Percentiles rank a stretch among this genome's conserved stretches.
Evolutionary conservation across 2,113 vertebrate species (phyloP).

Genomic region (Cariama cristata): DNA sequence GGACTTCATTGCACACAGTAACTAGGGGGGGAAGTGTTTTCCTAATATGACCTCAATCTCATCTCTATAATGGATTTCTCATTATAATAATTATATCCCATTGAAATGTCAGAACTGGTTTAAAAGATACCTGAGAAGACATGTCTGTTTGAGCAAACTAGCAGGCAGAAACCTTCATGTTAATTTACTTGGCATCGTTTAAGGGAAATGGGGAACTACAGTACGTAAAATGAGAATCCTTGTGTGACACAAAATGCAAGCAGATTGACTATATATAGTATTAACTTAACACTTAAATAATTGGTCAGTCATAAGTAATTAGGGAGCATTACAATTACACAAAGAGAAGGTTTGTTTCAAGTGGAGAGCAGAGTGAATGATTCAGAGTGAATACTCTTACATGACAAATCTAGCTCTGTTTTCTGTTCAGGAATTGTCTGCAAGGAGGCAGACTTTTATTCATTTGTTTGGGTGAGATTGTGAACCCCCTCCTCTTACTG

Average conservation of each 20-base stretch:
- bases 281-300: slow-evolving; percentile 19
- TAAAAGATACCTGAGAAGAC: slow-evolving; percentile 19
- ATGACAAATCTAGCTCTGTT: slow-evolving; percentile 4
- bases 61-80: not conserved
- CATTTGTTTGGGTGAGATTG: not conserved
- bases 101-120: slow-evolving; percentile 39
- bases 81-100: slow-evolving; percentile 40
- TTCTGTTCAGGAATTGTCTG: not conserved
- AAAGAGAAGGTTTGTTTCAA: slow-evolving; percentile 34
- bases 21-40: not conserved
- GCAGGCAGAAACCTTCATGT: slow-evolving; percentile 17
- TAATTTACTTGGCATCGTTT: slow-evolving; percentile 41
- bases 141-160: slow-evolving; percentile 3
- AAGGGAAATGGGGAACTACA: not conserved
- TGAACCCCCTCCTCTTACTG: not conserved
- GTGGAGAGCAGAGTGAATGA: not conserved
- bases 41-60: slow-evolving; percentile 30
- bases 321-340: not conserved
- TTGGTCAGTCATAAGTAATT: slow-evolving; percentile 42
- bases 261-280: slow-evolving; percentile 20
- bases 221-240: slow-evolving; percentile 11
- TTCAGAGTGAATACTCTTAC: not conserved
- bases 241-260: not conserved
- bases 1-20: not conserved
- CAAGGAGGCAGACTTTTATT: not conserved